Conservation (phyloP, 1,140 invertebrate genomes). For the Camponotus pennsylvanicus region DNA sequence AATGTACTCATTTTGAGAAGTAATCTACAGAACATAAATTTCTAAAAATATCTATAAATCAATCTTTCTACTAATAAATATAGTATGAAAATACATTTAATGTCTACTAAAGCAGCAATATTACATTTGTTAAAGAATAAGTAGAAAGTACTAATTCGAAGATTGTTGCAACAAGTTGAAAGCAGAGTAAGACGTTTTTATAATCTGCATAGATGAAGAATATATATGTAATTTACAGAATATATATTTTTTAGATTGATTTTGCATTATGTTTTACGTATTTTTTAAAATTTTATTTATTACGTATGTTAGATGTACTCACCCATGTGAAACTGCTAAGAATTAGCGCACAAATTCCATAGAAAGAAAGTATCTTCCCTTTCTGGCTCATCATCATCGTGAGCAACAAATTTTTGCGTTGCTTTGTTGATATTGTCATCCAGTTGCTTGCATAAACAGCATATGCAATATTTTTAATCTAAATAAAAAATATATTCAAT, state of each 20-base stretch:
- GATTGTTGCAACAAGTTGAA: constrained; percentile 44
- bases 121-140: background rate
- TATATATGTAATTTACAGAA: background rate
- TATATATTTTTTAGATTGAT: background rate
- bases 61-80: background rate
- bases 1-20: background rate
- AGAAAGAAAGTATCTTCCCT: constrained; percentile 23
- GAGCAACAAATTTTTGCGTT: constrained; percentile 39
- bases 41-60: constrained; percentile 17
- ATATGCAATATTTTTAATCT: constrained; percentile 29
- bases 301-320: background rate
- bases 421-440: background rate
- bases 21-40: background rate
- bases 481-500: background rate
- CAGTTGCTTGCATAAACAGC: constrained; percentile 50
- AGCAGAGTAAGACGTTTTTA: constrained; percentile 40
- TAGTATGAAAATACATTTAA: constrained; percentile 1
- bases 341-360: constrained; percentile 21
- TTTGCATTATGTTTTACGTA: background rate
- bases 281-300: background rate
- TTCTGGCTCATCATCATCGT: constrained; percentile 42
- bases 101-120: background rate
- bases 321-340: constrained; percentile 56
- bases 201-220: constrained; percentile 20
- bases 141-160: constrained; percentile 8